Conservation (phyloP, 2,797 vertebrate species). For the Sebastes cheni region DNA sequence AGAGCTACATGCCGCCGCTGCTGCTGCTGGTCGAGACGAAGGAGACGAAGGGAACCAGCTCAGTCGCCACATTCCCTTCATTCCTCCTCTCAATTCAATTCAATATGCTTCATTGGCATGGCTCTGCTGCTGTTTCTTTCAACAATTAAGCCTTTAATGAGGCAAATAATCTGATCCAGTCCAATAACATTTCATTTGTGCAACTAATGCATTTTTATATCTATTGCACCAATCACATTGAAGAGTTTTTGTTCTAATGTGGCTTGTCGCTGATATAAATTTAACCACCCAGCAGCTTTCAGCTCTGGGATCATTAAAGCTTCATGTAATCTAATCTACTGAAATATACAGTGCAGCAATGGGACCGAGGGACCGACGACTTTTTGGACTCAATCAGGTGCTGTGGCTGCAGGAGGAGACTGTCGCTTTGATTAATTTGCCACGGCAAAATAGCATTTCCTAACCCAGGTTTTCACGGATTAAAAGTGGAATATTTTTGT, state of each 20-base stretch:
- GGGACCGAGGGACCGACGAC: conserved; percentile 4
- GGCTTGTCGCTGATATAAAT: conserved; percentile 40
- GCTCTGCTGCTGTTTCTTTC: neutral
- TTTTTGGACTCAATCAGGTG: neutral
- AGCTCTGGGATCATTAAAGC: conserved; percentile 44
- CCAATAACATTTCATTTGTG: conserved; percentile 36
- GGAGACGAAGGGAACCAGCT: neutral
- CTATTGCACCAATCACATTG: conserved; percentile 13
- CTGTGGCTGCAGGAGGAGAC: neutral
- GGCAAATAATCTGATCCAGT: conserved; percentile 43
- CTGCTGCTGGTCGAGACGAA: conserved; percentile 2
- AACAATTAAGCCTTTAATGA: conserved; percentile 38
- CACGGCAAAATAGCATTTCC: neutral
- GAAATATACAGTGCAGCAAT: conserved; percentile 24
- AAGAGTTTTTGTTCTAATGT: conserved; percentile 14
- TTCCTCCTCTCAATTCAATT: neutral
- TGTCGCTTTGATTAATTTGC: neutral
- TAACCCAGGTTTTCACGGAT: neutral
- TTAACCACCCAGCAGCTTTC: conserved; percentile 49
- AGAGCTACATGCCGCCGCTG: conserved; percentile 32
- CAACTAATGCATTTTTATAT: conserved; percentile 13
- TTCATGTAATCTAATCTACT: conserved; percentile 59
- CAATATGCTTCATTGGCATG: neutral
- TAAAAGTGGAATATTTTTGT: neutral
- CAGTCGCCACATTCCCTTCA: neutral